These are phyloP conservation scores for Drosophila yooni DNA, from an alignment of 2,888 invertebrate species.

Conservation along the genomic window DNA sequence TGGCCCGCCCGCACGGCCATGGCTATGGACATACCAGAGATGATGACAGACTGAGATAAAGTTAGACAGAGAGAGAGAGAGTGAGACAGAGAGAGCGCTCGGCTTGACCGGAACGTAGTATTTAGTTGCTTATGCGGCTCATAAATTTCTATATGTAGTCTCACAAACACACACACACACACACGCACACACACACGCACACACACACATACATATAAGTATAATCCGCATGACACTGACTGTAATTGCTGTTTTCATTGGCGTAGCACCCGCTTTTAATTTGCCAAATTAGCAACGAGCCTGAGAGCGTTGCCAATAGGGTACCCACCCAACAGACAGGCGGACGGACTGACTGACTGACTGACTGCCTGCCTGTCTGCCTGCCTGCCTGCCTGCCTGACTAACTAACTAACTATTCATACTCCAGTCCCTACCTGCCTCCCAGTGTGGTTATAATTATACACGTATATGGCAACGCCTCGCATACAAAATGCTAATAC, in stretches of 20 bases:
- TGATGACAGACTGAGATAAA: neutral
- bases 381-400: neutral
- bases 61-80: neutral
- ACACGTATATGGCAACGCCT: constrained; percentile 24
- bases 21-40: neutral
- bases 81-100: neutral
- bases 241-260: constrained; percentile 45
- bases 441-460: constrained; percentile 35
- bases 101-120: constrained; percentile 7
- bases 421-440: constrained; percentile 11
- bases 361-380: rapidly evolving
- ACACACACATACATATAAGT: constrained; percentile 13
- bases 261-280: constrained; percentile 42
- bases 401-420: constrained; percentile 6
- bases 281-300: constrained; percentile 46
- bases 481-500: constrained; percentile 33
- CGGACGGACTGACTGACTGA: neutral
- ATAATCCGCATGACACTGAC: constrained; percentile 22
- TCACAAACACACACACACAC: neutral
- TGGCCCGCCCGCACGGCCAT: constrained; percentile 49
- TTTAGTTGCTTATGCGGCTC: constrained; percentile 12
- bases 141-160: constrained; percentile 43
- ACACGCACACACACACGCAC: neutral
- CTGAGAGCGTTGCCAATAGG: constrained; percentile 26
- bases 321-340: constrained; percentile 27